phyloP scores from a whole-genome alignment of 2,113 vertebrate genomes.

The Procavia capensis region DNA sequence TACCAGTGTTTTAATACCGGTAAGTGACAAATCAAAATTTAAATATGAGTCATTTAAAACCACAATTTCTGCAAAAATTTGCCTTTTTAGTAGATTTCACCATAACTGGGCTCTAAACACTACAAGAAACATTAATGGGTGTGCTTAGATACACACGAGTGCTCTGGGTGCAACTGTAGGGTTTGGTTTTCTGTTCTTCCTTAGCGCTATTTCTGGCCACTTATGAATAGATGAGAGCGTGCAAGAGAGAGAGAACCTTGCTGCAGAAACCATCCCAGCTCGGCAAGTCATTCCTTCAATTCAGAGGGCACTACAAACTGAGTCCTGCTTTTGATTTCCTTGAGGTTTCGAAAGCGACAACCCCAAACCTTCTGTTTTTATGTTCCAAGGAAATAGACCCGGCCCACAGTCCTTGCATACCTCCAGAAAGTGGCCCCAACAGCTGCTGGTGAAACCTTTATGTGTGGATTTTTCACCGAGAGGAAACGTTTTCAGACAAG shows the following conservation, averaged over 20 bases:
- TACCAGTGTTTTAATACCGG: conserved; percentile 14
- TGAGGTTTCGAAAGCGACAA: conserved; percentile 55
- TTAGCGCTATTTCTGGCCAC: not conserved
- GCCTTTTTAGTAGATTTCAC: conserved; percentile 32
- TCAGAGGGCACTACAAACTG: not conserved
- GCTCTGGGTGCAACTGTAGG: not conserved
- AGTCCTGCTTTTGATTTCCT: conserved; percentile 55
- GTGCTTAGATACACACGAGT: not conserved
- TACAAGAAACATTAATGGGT: conserved; percentile 20
- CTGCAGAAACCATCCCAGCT: not conserved
- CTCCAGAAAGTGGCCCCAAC: conserved; percentile 24
- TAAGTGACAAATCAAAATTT: conserved; percentile 42
- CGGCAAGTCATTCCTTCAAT: not conserved
- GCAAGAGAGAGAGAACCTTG: not conserved
- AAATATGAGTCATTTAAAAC: conserved; percentile 56
- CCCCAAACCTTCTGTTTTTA: conserved; percentile 27
- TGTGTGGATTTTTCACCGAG: not conserved
- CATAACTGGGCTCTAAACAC: conserved; percentile 43
- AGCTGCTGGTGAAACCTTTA: conserved; percentile 62
- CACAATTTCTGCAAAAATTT: conserved; percentile 34
- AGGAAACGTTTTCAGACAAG: conserved; percentile 59
- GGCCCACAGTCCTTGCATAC: not conserved
- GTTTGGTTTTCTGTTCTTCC: not conserved
- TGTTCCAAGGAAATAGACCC: conserved; percentile 46
- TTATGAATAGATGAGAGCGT: not conserved